Evolutionary conservation across 2,888 invertebrate species (phyloP).

Genomic region (Oligia fasciuncula): DNA sequence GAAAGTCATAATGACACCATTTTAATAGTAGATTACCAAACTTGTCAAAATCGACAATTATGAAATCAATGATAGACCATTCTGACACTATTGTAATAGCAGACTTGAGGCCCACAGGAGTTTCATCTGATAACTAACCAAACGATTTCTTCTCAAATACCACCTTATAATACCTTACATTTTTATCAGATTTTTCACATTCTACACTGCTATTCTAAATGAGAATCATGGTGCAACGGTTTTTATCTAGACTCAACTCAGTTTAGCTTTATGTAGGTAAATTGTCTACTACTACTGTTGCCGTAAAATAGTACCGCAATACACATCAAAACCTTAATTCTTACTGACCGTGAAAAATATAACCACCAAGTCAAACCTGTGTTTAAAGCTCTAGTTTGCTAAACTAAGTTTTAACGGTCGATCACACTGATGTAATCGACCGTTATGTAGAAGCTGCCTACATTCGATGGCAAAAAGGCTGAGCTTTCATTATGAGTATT

Average conservation of each 20-base stretch:
- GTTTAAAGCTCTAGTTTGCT: conserved; percentile 20
- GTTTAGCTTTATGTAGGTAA: conserved; percentile 31
- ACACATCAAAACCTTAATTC: conserved; percentile 27
- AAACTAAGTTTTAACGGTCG: conserved; percentile 34
- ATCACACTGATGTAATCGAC: conserved; percentile 8
- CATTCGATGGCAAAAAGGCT: neutral
- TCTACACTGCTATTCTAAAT: neutral
- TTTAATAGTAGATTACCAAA: too few species aligned
- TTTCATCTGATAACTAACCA: neutral
- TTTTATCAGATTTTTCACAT: too few species aligned
- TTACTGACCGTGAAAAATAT: conserved; percentile 26
- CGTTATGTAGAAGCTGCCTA: neutral
- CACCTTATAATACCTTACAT: too few species aligned
- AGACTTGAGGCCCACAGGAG: too few species aligned
- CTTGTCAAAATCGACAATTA: too few species aligned
- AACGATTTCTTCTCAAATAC: neutral
- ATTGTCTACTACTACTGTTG: conserved; percentile 7
- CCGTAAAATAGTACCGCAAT: conserved; percentile 9
- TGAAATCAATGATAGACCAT: too few species aligned
- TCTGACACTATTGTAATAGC: too few species aligned
- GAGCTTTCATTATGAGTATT: neutral
- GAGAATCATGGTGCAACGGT: conserved; percentile 6
- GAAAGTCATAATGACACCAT: too few species aligned
- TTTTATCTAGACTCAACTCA: conserved; percentile 12
- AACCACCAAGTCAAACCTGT: neutral